Base-by-base conservation (phyloP, 2,888 invertebrate genomes). In the Saturnia pavonia region DNA sequence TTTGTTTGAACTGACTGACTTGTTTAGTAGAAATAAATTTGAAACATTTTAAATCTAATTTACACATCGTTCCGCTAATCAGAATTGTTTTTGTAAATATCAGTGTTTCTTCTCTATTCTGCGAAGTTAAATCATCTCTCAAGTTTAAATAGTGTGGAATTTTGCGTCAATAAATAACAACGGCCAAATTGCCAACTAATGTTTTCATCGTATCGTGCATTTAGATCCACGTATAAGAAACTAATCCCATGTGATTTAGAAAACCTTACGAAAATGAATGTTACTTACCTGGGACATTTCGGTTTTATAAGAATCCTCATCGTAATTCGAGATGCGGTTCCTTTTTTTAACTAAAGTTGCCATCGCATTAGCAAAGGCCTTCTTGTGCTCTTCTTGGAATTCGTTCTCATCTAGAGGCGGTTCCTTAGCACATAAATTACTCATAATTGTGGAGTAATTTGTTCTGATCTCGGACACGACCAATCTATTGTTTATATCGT, bases 401-500 rank as follows among this genome's bases (percentile, higher is more conserved):
- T 73, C 67, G 0, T 72, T 71, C 14, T 72, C 72, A 3, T 54
- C 66, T 0, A 75, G 69, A 14, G 73, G 72, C 0, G 74, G 74
- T 2, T 72, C 69, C 11, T 48, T 60, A n/a, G 67, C 69, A 68
- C 74, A 73, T 12, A 67, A 34, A 3, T 25, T 14, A n/a, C 72
- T 67, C 73, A 77, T 74, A n/a, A n/a, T 48, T 12, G 69, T 42
- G n/a, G 66, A 65, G 42, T 76, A 77, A 0, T 71, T 66, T 19
- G 25, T 45, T 45, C 69, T 67, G 25, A 73, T 57, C n/a, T 74
- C 73, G 25, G 66, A 72, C 1, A 67, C 71, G 8, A 69, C 67
- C 2, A 69, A 42, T 65, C 68, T 68, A 69, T 74, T 77, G 66
- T 77, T 76, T 11, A 72, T 69, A 9, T 73, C 70, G 63, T 76